Evolutionary conservation across 2,113 vertebrate genomes (phyloP).

Genomic region (Mesocricetus auratus): DNA sequence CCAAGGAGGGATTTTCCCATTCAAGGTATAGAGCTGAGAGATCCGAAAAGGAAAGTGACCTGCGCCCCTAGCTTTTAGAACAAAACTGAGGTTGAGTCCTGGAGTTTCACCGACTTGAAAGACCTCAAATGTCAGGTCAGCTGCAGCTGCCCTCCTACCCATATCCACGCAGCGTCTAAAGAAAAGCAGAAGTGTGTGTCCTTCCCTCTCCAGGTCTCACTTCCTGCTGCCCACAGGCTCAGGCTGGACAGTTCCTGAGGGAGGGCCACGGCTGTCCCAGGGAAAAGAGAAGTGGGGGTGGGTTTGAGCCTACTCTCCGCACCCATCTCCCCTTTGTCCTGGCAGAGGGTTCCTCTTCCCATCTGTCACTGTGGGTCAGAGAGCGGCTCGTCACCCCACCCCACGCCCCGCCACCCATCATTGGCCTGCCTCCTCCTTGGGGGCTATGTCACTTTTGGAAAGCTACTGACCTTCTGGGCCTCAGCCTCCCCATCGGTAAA

Average conservation of each 20-base stretch:
- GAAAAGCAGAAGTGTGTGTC: slow-evolving; percentile 78
- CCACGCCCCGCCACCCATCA: not conserved
- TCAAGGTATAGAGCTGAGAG: slow-evolving; percentile 36
- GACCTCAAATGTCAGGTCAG: slow-evolving; percentile 49
- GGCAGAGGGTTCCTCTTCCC: slow-evolving; percentile 74
- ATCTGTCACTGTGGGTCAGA: slow-evolving; percentile 58
- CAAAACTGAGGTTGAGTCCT: not conserved
- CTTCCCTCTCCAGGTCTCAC: slow-evolving; percentile 74
- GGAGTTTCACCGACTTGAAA: not conserved
- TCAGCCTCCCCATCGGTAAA: not conserved
- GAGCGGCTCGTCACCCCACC: not conserved
- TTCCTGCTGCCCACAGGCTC: slow-evolving; percentile 69
- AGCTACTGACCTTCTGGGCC: not conserved
- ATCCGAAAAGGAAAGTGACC: not conserved
- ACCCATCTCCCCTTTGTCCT: slow-evolving; percentile 67
- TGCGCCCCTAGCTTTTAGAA: not conserved
- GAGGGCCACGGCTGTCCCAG: slow-evolving; percentile 39
- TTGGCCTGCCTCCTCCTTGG: too few relatives aligned
- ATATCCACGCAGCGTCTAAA: not conserved
- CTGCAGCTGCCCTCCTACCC: not conserved
- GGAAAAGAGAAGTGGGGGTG: slow-evolving; percentile 78
- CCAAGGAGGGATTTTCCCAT: not conserved
- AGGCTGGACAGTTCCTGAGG: not conserved
- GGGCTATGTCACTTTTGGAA: not conserved
- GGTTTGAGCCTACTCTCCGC: not conserved